These are phyloP conservation scores for Ichneumoninae sp. DNA, from an alignment of 2,888 invertebrate genomes.

Conservation along the genomic window DNA sequence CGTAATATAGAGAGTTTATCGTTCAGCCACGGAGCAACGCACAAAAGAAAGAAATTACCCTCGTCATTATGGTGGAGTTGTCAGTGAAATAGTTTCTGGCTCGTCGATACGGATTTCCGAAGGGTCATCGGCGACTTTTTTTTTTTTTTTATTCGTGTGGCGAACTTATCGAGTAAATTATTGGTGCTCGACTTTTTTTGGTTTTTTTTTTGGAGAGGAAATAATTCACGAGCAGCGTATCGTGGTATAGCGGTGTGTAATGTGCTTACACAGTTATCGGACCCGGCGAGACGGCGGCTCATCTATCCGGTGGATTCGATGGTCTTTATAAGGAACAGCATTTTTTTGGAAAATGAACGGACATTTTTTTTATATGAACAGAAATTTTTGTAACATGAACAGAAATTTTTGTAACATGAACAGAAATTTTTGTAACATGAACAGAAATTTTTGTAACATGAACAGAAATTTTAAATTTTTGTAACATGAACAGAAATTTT, in stretches of 20 bases:
- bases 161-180: slow-evolving; percentile 43
- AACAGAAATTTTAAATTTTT: too few relatives aligned
- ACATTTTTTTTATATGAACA: too few relatives aligned
- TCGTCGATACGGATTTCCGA: slow-evolving; percentile 19
- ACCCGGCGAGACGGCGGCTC: slow-evolving; percentile 17
- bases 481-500: too few relatives aligned
- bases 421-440: too few relatives aligned
- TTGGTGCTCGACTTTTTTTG: slow-evolving; percentile 32
- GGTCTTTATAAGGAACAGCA: slow-evolving; percentile 60
- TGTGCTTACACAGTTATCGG: slow-evolving; percentile 24
- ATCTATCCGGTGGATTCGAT: slow-evolving; percentile 61
- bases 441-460: too few relatives aligned
- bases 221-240: slow-evolving; percentile 41
- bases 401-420: too few relatives aligned
- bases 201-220: slow-evolving; percentile 31
- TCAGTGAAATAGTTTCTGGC: slow-evolving; percentile 13
- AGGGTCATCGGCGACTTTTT: slow-evolving; percentile 39
- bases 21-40: background rate
- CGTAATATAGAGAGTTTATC: background rate
- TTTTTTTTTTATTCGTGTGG: slow-evolving; percentile 18
- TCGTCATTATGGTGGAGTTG: background rate
- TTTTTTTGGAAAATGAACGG: too few relatives aligned
- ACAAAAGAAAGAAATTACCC: too few relatives aligned
- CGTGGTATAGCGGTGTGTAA: background rate
- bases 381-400: too few relatives aligned